phyloP scores from a whole-genome alignment of 2,113 vertebrate species.

The Antechinus stuartii region DNA sequence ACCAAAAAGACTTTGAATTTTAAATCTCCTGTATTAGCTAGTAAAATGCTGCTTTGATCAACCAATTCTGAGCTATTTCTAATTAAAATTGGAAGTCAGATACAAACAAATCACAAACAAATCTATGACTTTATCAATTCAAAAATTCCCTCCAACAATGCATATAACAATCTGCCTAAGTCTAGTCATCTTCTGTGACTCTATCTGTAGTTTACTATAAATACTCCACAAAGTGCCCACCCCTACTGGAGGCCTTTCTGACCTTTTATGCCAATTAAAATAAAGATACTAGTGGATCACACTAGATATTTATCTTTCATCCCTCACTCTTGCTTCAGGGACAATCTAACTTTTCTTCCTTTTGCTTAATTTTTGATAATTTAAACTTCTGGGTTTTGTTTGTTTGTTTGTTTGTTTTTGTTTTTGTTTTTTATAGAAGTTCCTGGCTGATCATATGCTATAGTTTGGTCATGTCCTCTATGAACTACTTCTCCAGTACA shows the following conservation, averaged over 20 bases:
- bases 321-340: neutral
- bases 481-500: neutral
- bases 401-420: neutral
- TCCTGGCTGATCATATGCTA: no score
- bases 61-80: neutral
- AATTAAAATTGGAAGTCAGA: neutral
- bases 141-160: neutral
- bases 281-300: neutral
- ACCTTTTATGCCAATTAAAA: neutral
- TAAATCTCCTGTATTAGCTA: neutral
- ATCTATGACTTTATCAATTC: neutral
- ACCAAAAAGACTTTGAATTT: conserved; percentile 8
- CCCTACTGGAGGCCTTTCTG: neutral
- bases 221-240: neutral
- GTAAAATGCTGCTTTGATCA: neutral
- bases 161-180: neutral
- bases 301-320: neutral
- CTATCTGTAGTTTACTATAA: neutral
- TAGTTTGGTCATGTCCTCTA: neutral
- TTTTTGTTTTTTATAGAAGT: neutral
- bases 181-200: neutral
- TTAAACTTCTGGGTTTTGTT: no score
- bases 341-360: neutral
- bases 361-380: neutral
- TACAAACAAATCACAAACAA: neutral